Evolutionary conservation across 1,140 invertebrate genomes (phyloP).

Genomic region (Popillia japonica): DNA sequence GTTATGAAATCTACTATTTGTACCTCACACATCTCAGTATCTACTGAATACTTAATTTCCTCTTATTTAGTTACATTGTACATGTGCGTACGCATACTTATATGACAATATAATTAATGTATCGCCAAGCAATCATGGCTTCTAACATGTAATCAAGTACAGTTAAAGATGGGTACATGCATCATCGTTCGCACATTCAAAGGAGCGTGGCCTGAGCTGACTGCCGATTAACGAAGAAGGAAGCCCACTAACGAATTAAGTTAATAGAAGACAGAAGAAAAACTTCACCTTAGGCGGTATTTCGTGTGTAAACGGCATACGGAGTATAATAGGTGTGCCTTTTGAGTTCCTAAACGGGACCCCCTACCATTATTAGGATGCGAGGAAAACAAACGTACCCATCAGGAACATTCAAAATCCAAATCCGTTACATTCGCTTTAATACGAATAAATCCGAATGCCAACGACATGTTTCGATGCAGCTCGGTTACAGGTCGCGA

Average conservation of each 20-base stretch:
- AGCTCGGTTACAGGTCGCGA: neutral
- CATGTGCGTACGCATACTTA: neutral
- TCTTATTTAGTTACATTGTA: neutral
- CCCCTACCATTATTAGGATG: slow-evolving; percentile 35
- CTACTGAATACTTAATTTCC: neutral
- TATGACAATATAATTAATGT: slow-evolving; percentile 26
- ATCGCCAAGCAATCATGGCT: neutral
- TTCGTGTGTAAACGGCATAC: neutral
- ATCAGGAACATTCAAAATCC: neutral
- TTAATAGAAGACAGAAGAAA: slow-evolving; percentile 27
- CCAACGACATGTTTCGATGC: neutral
- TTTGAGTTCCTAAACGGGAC: slow-evolving; percentile 47
- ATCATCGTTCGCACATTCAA: slow-evolving; percentile 25
- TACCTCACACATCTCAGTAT: too few relatives aligned
- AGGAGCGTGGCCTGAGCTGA: neutral
- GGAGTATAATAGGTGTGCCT: slow-evolving; percentile 44
- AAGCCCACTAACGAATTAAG: neutral
- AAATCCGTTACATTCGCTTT: slow-evolving; percentile 29
- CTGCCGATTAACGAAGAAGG: slow-evolving; percentile 12
- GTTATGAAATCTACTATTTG: too few relatives aligned
- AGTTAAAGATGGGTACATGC: slow-evolving; percentile 11
- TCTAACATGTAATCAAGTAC: slow-evolving; percentile 23
- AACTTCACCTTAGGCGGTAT: slow-evolving; percentile 1
- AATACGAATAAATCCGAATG: slow-evolving; percentile 34
- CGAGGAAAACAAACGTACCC: slow-evolving; percentile 36